These are phyloP conservation scores for Rhopalosiphum padi DNA, from an alignment of 1,140 invertebrate genomes.

Conservation along the genomic window DNA sequence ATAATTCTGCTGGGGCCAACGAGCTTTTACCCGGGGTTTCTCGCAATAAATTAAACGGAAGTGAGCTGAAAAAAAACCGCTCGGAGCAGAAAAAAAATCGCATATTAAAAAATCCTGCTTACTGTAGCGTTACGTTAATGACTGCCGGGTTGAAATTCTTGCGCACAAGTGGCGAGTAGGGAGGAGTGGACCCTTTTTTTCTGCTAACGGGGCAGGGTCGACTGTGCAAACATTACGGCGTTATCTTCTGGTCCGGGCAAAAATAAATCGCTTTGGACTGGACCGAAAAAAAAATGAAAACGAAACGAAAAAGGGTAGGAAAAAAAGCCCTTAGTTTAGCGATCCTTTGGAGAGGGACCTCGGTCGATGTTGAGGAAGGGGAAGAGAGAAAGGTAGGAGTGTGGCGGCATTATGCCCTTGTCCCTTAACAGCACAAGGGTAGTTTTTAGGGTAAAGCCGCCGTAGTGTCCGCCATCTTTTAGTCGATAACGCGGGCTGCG, in stretches of 20 bases:
- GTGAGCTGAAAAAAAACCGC: constrained; percentile 44
- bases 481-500: constrained; percentile 49
- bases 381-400: background rate
- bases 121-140: constrained; percentile 58
- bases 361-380: background rate
- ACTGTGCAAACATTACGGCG: constrained; percentile 56
- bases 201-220: constrained; percentile 44
- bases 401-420: constrained; percentile 20
- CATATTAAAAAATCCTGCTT: constrained; percentile 58
- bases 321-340: constrained; percentile 56
- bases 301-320: constrained; percentile 38
- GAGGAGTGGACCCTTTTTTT: constrained; percentile 54
- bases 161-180: constrained; percentile 48
- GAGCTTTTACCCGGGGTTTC: constrained; percentile 55
- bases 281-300: constrained; percentile 47
- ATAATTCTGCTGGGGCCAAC: constrained; percentile 29
- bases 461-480: constrained; percentile 49
- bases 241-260: constrained; percentile 57
- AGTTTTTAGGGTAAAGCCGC: constrained; percentile 55
- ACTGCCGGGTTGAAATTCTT: constrained; percentile 57
- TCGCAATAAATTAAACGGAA: constrained; percentile 58
- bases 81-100: constrained; percentile 17
- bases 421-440: constrained; percentile 50
- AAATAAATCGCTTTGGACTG: constrained; percentile 56
- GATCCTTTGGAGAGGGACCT: constrained; percentile 47